Evolutionary conservation across 2,113 vertebrate species (phyloP).

Genomic region (Saccopteryx bilineata): DNA sequence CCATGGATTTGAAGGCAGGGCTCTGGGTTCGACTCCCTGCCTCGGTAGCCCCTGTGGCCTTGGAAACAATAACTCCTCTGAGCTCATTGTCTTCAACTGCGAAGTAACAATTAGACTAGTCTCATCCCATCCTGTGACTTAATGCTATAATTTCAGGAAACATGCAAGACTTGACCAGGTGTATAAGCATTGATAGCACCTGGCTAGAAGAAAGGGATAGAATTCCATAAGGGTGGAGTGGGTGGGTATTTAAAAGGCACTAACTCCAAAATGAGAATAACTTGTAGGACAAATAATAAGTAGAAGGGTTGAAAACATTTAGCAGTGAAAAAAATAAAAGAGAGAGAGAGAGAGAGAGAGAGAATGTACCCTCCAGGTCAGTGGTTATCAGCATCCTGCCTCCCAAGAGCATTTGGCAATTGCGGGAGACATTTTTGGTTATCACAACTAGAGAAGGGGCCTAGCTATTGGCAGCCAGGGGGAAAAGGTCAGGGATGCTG

Average conservation of each 20-base stretch:
- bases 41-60: neutral
- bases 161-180: neutral
- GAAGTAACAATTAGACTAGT: neutral
- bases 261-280: neutral
- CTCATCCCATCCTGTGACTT: neutral
- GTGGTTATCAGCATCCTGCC: neutral
- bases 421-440: slow-evolving; percentile 7
- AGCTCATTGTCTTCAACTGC: neutral
- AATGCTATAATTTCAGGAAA: neutral
- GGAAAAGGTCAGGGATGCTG: neutral
- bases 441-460: neutral
- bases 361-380: neutral
- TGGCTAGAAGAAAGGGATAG: neutral
- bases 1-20: neutral
- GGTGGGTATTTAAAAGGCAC: neutral
- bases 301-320: neutral
- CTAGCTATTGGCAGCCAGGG: neutral
- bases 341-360: neutral
- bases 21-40: neutral
- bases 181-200: neutral
- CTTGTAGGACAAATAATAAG: neutral
- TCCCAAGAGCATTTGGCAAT: neutral
- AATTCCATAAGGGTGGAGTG: neutral
- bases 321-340: neutral
- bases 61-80: neutral